Evolutionary conservation across 2,888 invertebrate genomes (phyloP).

Genomic region (Amblyteles armatorius): DNA sequence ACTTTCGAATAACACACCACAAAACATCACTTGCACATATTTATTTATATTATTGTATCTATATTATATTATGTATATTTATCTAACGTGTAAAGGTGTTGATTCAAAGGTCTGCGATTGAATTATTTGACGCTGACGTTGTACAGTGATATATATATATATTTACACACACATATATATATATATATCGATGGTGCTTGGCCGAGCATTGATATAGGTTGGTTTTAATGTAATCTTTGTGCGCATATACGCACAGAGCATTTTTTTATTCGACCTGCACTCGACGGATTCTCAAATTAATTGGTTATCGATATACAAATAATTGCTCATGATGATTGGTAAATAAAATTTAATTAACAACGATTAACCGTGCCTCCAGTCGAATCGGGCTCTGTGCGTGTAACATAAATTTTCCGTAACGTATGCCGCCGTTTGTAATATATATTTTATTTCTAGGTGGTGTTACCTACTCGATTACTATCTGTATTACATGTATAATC

Average conservation of each 20-base stretch:
- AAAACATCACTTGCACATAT: conserved; percentile 6
- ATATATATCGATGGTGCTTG: conserved; percentile 54
- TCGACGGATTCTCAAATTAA: not conserved
- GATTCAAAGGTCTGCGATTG: conserved; percentile 39
- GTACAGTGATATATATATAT: conserved; percentile 48
- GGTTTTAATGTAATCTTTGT: conserved; percentile 61
- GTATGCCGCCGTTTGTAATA: conserved; percentile 77
- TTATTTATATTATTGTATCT: not conserved
- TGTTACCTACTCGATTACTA: conserved; percentile 78
- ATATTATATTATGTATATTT: conserved; percentile 27
- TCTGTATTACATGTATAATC: conserved; percentile 74
- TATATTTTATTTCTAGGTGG: conserved; percentile 84
- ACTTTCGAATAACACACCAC: conserved; percentile 20
- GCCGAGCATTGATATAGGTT: conserved; percentile 59
- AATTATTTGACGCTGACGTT: conserved; percentile 47
- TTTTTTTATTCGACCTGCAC: not conserved
- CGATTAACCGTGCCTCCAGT: not conserved
- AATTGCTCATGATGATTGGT: not conserved
- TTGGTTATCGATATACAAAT: not conserved
- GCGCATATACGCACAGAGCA: conserved; percentile 61
- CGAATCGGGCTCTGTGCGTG: conserved; percentile 49
- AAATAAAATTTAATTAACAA: not conserved
- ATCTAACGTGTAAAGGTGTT: conserved; percentile 26
- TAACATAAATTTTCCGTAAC: conserved; percentile 68
- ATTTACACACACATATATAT: conserved; percentile 46